These are phyloP conservation scores for Melinaea marsaeus DNA, from an alignment of 2,888 invertebrate genomes.

Conservation along the genomic window DNA sequence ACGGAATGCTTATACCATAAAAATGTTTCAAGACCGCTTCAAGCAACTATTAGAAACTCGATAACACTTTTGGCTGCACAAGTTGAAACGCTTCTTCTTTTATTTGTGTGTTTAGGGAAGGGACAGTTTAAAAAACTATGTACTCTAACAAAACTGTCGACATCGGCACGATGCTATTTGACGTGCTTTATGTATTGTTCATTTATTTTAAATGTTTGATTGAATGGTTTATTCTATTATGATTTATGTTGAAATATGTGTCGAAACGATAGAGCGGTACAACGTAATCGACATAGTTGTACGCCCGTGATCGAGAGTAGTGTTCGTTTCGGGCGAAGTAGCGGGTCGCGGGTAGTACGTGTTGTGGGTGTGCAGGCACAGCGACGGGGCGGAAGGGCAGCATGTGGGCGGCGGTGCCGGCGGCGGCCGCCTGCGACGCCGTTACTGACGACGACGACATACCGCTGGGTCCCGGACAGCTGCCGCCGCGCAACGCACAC, in stretches of 20 bases:
- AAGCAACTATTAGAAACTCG: constrained; percentile 74
- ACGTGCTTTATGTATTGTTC: constrained; percentile 75
- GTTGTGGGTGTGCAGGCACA: constrained; percentile 60
- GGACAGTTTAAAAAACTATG: constrained; percentile 60
- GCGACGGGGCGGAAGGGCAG: constrained; percentile 77
- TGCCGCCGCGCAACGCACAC: constrained; percentile 86
- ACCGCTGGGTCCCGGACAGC: constrained; percentile 88
- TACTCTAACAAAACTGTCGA: constrained; percentile 59
- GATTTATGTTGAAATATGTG: constrained; percentile 35
- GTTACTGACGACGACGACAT: constrained; percentile 68
- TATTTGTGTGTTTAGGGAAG: constrained; percentile 73
- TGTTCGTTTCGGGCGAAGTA: constrained; percentile 26
- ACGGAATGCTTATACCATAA: constrained; percentile 71
- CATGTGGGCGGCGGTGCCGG: constrained; percentile 76
- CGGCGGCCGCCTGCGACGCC: constrained; percentile 60
- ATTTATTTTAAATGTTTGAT: constrained; percentile 70
- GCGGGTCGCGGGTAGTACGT: constrained; percentile 43
- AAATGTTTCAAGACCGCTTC: constrained; percentile 67
- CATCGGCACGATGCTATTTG: constrained; percentile 76
- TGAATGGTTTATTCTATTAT: constrained; percentile 67
- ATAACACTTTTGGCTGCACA: constrained; percentile 77
- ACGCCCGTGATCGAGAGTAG: constrained; percentile 26
- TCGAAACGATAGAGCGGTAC: constrained; percentile 24
- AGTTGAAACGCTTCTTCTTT: constrained; percentile 73
- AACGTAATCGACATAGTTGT: constrained; percentile 26